phyloP scores from a whole-genome alignment of 2,888 invertebrate genomes.

The Danaus chrysippus region DNA sequence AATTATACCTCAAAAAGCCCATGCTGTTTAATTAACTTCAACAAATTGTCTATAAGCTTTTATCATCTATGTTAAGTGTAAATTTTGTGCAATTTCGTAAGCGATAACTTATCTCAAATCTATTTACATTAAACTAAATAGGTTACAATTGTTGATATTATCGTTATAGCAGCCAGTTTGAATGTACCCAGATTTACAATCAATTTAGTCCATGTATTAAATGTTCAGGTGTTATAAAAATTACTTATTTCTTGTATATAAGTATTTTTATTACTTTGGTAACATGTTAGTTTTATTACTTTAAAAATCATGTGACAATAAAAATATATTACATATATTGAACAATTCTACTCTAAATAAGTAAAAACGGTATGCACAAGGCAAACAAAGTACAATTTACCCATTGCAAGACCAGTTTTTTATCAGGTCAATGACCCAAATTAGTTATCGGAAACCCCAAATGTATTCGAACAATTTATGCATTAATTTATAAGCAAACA shows the following conservation, averaged over 20 bases:
- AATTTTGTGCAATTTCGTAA: conserved; percentile 17
- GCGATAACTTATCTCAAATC: conserved; percentile 16
- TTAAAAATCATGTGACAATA: not conserved
- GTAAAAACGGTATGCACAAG: not conserved
- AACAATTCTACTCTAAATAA: not conserved
- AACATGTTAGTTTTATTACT: not conserved
- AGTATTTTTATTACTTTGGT: too few species aligned
- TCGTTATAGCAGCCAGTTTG: not conserved
- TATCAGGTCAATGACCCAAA: conserved; percentile 22
- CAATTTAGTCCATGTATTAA: too few species aligned
- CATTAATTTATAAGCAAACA: conserved; percentile 29
- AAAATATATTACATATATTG: not conserved
- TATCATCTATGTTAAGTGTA: conserved; percentile 1
- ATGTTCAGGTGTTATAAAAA: too few species aligned
- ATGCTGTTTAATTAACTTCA: not conserved
- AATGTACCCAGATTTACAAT: too few species aligned
- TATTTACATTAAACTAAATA: conserved; percentile 11
- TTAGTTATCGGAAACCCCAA: conserved; percentile 24
- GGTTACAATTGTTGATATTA: conserved; percentile 2
- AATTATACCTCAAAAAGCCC: too few species aligned
- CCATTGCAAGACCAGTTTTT: not conserved
- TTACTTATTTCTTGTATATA: too few species aligned
- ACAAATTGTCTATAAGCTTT: conserved; percentile 9
- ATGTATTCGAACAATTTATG: conserved; percentile 21
- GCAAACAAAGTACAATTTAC: not conserved